Conservation (phyloP, 1,140 invertebrate genomes). For the Hydropsyche tenuis region DNA sequence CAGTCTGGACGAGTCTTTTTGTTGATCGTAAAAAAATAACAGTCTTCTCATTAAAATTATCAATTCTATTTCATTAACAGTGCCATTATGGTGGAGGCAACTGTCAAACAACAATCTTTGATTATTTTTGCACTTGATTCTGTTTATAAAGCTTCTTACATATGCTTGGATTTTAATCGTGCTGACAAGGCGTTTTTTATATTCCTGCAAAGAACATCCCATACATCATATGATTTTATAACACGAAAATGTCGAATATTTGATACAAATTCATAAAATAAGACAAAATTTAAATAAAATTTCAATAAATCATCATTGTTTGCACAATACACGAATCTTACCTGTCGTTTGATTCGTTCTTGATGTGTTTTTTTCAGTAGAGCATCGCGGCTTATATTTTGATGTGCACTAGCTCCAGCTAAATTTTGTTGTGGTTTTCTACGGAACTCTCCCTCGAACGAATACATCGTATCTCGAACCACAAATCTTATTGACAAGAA, state of each 20-base stretch:
- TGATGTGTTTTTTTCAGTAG: constrained; percentile 80
- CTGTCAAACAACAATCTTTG: constrained; percentile 75
- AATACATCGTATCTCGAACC: constrained; percentile 65
- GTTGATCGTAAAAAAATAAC: constrained; percentile 79
- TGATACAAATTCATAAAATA: too few species aligned
- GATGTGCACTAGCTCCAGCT: constrained; percentile 77
- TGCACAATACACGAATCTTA: neutral
- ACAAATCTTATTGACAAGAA: neutral
- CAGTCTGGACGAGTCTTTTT: constrained; percentile 73
- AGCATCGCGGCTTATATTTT: constrained; percentile 76
- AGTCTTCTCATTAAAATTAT: constrained; percentile 67
- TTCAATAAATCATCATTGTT: neutral
- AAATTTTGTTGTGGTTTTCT: constrained; percentile 88
- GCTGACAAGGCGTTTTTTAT: constrained; percentile 71
- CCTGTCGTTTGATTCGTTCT: constrained; percentile 86
- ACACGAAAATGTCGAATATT: too few species aligned
- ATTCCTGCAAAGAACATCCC: constrained; percentile 64
- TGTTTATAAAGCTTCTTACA: constrained; percentile 75
- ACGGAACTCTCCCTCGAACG: constrained; percentile 92
- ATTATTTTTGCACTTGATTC: constrained; percentile 70
- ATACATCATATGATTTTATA: too few species aligned
- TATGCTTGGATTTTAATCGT: constrained; percentile 80
- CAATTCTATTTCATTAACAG: constrained; percentile 63
- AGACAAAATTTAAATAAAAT: neutral
- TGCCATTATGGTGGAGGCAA: constrained; percentile 61